Evolutionary conservation across 1,140 invertebrate genomes (phyloP).

Genomic region (Copidosoma floridanum): DNA sequence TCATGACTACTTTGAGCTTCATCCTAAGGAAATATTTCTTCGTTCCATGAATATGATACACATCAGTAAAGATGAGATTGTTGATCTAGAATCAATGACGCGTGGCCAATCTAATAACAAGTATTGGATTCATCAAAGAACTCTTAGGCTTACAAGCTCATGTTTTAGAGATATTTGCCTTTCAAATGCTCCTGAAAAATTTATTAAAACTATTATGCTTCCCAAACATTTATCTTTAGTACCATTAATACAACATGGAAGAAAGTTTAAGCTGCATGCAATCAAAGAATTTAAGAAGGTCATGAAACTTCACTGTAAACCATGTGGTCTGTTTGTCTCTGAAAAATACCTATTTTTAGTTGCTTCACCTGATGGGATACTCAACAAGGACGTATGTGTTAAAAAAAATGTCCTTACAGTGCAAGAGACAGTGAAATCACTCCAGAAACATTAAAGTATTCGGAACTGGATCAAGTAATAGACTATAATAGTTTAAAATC

Average conservation of each 20-base stretch:
- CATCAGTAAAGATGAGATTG: constrained; percentile 7
- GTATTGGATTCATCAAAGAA: constrained; percentile 9
- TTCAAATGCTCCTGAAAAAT: background rate
- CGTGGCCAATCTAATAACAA: constrained; percentile 11
- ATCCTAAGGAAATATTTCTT: constrained; percentile 13
- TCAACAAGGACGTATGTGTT: constrained; percentile 28
- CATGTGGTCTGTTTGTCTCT: constrained; percentile 18
- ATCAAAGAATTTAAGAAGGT: constrained; percentile 11
- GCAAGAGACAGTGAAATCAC: constrained; percentile 4
- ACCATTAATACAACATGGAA: constrained; percentile 18
- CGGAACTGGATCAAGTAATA: constrained; percentile 1
- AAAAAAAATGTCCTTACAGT: constrained; percentile 31
- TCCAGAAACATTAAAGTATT: constrained; percentile 5
- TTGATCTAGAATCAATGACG: constrained; percentile 7
- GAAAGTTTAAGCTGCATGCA: constrained; percentile 18
- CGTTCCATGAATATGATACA: constrained; percentile 5
- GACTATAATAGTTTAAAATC: background rate
- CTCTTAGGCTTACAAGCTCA: constrained; percentile 11
- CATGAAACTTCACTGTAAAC: background rate
- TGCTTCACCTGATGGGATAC: constrained; percentile 40
- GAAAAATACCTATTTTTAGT: constrained; percentile 32
- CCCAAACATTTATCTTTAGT: constrained; percentile 5
- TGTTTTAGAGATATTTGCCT: constrained; percentile 14
- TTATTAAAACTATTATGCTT: background rate
- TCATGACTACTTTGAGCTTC: constrained; percentile 13